Percentiles rank a stretch among this genome's conserved stretches.
These are phyloP conservation scores for Carcina quercana DNA, from an alignment of 2,888 invertebrate genomes.

Conservation along the genomic window DNA sequence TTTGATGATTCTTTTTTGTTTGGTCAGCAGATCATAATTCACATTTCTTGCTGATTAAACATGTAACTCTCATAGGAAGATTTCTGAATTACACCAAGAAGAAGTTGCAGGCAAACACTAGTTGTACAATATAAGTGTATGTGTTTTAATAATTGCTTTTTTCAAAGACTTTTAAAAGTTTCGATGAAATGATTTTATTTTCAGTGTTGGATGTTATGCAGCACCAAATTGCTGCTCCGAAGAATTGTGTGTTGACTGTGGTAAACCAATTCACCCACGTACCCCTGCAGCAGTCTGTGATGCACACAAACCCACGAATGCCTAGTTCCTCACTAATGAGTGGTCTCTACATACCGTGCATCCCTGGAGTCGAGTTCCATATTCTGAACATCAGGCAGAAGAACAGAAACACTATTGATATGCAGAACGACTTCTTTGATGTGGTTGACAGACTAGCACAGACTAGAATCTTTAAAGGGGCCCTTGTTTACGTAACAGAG, in stretches of 20 bases:
- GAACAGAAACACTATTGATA: slow-evolving; percentile 14
- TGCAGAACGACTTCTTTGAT: slow-evolving; percentile 36
- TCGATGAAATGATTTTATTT: slow-evolving; percentile 23
- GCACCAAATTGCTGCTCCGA: slow-evolving; percentile 40
- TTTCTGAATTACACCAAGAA: too few species aligned
- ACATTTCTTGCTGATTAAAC: too few species aligned
- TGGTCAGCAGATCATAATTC: too few species aligned
- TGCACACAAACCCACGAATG: slow-evolving; percentile 28
- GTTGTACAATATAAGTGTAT: too few species aligned
- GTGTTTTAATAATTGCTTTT: too few species aligned
- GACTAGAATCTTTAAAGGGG: slow-evolving; percentile 46
- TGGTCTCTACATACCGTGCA: slow-evolving; percentile 51
- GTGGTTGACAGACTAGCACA: slow-evolving; percentile 35
- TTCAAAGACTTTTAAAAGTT: too few species aligned
- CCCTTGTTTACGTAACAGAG: slow-evolving; percentile 57
- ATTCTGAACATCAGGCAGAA: slow-evolving; percentile 40
- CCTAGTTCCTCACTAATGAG: slow-evolving; percentile 37
- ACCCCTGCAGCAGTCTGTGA: slow-evolving; percentile 40
- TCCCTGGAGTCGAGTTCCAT: slow-evolving; percentile 53
- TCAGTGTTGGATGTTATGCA: slow-evolving; percentile 55
- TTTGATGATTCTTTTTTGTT: too few species aligned
- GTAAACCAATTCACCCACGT: slow-evolving; percentile 42
- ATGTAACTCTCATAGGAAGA: too few species aligned
- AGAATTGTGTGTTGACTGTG: slow-evolving; percentile 47
- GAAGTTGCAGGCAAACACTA: too few species aligned